Evolutionary conservation across 2,888 invertebrate genomes (phyloP), one percentile per base, ranked within the genome.

Genomic region (Athrips mouffetella): DNA sequence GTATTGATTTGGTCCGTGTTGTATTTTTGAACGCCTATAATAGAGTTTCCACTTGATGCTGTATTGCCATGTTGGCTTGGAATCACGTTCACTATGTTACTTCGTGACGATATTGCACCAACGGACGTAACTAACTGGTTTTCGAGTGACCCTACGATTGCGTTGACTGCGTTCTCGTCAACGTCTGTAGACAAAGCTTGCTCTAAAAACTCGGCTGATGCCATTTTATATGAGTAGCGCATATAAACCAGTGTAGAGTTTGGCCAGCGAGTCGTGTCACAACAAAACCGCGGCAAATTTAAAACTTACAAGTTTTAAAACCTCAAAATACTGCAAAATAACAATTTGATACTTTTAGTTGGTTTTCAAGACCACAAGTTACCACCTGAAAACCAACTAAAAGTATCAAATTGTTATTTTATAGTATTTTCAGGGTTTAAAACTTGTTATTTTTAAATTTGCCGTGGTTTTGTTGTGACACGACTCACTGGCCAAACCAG

Each of bases 161-260:
- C 95, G 89, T 91, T 95, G 79, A 96, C 94, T 80, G 93, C 94
- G 83, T 93, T 94, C 91, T 95, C 95, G 89, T 95, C 95, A 81
- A 95, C 94, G 91, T 94, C 94, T 90, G 94, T 94, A 90, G 92
- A 94, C 80, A 96, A 92, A 91, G 94, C 94, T 92, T 95, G 95
- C 91, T 96, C 95, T 89, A 96, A 91, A 92, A 95, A 94, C 91
- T 94, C 94, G 89, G 93, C 93, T 90, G 95, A 94, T 94, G 96
- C 96, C 96, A 96, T 96, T 95, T 95, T 96, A 67, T 74, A 70
- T 64, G 63, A 67, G 67, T 70, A 70, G 66, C 72, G 65, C 70
- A 69, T 69, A 67, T 70, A 35, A 62, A 11, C 42, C 30, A 42
- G 42, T 42, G 42, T 3, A 13, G 37, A 5, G n/a, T 10, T 31